Conservation (phyloP, 2,888 invertebrate species). For the Synanthedon tipuliformis region DNA sequence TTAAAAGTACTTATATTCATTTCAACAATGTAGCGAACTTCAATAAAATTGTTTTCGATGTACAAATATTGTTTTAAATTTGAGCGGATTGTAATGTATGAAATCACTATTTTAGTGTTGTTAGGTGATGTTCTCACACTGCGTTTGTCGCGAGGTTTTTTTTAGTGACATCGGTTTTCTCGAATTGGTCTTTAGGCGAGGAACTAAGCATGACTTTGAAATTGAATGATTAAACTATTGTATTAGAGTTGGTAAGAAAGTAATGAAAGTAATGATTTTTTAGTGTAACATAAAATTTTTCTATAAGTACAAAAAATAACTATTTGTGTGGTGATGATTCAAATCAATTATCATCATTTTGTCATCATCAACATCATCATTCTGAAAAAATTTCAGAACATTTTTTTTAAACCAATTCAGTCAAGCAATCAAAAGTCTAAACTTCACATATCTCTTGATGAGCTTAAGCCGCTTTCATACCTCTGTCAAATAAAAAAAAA, state of each 20-base stretch:
- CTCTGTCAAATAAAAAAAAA: too few species aligned
- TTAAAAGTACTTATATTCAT: slow-evolving; percentile 30
- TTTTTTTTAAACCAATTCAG: too few species aligned
- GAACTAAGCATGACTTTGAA: slow-evolving; percentile 7
- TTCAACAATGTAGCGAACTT: slow-evolving; percentile 34
- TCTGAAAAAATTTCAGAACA: too few species aligned
- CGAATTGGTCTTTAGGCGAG: slow-evolving; percentile 64
- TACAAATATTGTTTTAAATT: slow-evolving; percentile 43
- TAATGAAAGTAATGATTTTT: not conserved
- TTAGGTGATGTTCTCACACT: slow-evolving; percentile 49
- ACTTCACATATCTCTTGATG: too few species aligned
- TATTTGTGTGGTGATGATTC: too few species aligned
- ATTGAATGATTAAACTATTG: not conserved
- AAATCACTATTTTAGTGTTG: slow-evolving; percentile 44
- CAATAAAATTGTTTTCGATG: slow-evolving; percentile 36
- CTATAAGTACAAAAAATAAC: slow-evolving; percentile 16
- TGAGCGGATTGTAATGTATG: slow-evolving; percentile 58
- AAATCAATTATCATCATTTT: too few species aligned
- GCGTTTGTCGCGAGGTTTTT: slow-evolving; percentile 27
- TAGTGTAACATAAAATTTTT: not conserved
- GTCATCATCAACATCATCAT: too few species aligned
- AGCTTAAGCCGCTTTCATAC: too few species aligned
- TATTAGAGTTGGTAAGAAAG: not conserved
- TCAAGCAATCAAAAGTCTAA: too few species aligned
- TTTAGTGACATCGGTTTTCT: slow-evolving; percentile 17